These are phyloP conservation scores for Rambutsinella grinnellia DNA, from an alignment of 2,888 invertebrate genomes.

Conservation along the genomic window DNA sequence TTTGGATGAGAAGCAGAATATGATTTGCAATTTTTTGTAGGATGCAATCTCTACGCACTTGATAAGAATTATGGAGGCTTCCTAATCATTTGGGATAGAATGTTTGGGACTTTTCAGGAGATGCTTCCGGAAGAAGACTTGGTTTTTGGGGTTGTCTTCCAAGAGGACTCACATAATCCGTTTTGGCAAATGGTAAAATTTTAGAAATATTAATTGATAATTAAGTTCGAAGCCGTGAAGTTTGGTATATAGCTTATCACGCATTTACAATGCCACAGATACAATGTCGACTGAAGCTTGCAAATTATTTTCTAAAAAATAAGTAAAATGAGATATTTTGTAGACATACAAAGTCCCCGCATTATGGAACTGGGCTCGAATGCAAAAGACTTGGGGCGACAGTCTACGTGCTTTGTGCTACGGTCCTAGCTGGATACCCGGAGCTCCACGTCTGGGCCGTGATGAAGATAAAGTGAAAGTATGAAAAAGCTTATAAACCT, in stretches of 20 bases:
- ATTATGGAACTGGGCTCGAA: slow-evolving; percentile 72
- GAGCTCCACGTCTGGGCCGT: slow-evolving; percentile 80
- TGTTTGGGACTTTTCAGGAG: slow-evolving; percentile 85
- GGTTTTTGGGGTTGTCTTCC: slow-evolving; percentile 86
- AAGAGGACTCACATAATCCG: slow-evolving; percentile 84
- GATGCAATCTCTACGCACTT: slow-evolving; percentile 89
- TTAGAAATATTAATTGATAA: too few relatives aligned
- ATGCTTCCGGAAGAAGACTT: slow-evolving; percentile 81
- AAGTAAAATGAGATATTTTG: slow-evolving; percentile 1
- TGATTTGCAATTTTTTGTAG: slow-evolving; percentile 70
- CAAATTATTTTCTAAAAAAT: too few relatives aligned
- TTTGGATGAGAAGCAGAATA: too few relatives aligned
- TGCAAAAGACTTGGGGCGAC: slow-evolving; percentile 75
- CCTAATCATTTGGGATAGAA: slow-evolving; percentile 88
- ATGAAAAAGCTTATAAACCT: too few relatives aligned
- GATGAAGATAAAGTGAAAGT: slow-evolving; percentile 83
- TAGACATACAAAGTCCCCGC: slow-evolving; percentile 61
- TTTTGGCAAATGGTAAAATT: slow-evolving; percentile 80
- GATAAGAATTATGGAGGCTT: slow-evolving; percentile 95
- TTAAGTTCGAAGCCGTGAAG: too few relatives aligned
- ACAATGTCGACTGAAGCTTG: too few relatives aligned
- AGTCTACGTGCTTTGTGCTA: slow-evolving; percentile 81
- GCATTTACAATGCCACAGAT: not conserved
- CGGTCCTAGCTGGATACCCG: slow-evolving; percentile 92
- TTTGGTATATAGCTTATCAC: too few relatives aligned